Percentiles rank a stretch among this genome's conserved stretches.
These are phyloP conservation scores for Tribolium freemani DNA, from an alignment of 2,888 invertebrate species.

Conservation along the genomic window DNA sequence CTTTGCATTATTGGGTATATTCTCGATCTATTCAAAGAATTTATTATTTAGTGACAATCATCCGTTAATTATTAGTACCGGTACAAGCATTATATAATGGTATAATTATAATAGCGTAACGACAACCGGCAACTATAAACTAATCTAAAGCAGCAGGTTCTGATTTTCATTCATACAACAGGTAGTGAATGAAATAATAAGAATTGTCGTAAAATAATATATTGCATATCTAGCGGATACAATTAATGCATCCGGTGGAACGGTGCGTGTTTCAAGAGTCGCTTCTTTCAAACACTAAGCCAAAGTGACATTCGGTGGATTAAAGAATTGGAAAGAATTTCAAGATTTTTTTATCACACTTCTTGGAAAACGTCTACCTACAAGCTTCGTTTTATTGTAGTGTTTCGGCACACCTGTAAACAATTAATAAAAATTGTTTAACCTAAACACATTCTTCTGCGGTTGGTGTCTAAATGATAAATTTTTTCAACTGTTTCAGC, in stretches of 20 bases:
- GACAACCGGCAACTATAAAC: conserved; percentile 5
- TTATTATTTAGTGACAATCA: neutral
- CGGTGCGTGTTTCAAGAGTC: neutral
- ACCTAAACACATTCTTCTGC: conserved; percentile 5
- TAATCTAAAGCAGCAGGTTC: neutral
- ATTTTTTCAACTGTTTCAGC: conserved; percentile 37
- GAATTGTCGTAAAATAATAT: conserved; percentile 45
- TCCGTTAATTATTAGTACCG: conserved; percentile 3
- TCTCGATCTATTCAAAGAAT: neutral
- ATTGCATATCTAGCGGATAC: conserved; percentile 11
- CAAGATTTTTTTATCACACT: neutral
- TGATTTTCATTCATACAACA: conserved; percentile 45
- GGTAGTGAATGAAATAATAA: conserved; percentile 44
- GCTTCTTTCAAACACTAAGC: neutral
- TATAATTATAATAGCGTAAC: neutral
- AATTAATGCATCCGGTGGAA: neutral
- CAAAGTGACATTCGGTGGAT: neutral
- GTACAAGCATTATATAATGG: neutral
- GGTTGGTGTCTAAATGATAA: conserved; percentile 24
- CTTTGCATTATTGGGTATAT: neutral
- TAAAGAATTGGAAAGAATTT: neutral
- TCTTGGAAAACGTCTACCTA: neutral
- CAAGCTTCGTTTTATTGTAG: neutral
- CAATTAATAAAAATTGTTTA: conserved; percentile 27
- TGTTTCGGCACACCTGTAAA: conserved; percentile 29